Percentiles rank a stretch among this genome's conserved stretches.
Conservation (phyloP, 2,797 vertebrate genomes). For the Babyrousa celebensis region DNA sequence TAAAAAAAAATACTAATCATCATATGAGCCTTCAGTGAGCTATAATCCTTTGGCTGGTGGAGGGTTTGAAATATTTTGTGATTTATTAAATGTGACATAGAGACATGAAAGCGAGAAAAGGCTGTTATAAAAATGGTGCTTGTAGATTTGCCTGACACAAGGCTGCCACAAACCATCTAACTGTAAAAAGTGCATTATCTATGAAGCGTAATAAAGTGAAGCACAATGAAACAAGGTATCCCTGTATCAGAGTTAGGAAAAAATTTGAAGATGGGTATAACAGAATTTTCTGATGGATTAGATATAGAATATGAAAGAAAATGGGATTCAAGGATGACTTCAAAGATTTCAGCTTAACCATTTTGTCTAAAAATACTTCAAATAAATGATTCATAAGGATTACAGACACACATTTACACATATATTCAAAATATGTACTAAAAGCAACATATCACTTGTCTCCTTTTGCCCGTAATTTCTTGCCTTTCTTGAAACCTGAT, state of each 20-base stretch:
- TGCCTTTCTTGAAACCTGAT: background rate
- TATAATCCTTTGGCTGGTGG: background rate
- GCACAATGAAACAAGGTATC: background rate
- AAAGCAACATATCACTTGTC: background rate
- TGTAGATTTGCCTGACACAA: accelerated
- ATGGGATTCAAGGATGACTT: background rate
- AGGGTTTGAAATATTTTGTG: background rate
- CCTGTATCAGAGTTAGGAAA: background rate
- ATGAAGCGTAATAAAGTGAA: background rate
- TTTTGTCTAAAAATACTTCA: conserved; percentile 34
- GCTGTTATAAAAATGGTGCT: background rate
- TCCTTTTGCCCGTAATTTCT: background rate
- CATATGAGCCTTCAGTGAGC: background rate
- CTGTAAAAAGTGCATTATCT: background rate
- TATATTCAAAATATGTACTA: background rate
- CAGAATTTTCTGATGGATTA: background rate
- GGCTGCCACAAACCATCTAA: background rate
- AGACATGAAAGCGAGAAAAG: background rate
- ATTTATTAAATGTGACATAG: background rate
- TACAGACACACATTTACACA: background rate
- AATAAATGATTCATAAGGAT: background rate
- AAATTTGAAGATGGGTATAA: background rate
- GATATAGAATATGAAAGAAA: background rate
- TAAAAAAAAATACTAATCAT: background rate
- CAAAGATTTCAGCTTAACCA: background rate